phyloP scores from a whole-genome alignment of 2,797 vertebrate genomes.

The Phrynocephalus guinanensis region DNA sequence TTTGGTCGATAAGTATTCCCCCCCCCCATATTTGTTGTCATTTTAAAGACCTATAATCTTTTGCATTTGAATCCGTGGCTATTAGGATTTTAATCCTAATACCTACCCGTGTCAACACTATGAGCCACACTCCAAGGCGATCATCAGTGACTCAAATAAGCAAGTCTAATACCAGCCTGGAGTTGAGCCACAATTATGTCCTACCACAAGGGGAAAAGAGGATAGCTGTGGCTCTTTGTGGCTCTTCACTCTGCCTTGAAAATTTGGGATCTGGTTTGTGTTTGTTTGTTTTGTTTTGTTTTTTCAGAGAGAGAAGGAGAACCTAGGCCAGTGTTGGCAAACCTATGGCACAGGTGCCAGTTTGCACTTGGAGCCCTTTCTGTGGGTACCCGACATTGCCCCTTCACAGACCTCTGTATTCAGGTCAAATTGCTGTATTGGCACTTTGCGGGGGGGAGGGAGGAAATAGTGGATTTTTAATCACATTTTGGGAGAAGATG shows the following conservation, averaged over 20 bases:
- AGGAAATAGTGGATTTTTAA: no score
- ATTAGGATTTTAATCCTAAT: not conserved
- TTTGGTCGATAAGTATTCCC: no score
- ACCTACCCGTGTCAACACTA: constrained; percentile 19
- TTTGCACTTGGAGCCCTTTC: no score
- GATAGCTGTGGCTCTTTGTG: not conserved
- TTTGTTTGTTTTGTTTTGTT: no score
- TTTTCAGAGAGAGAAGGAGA: not conserved
- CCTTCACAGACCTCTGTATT: no score
- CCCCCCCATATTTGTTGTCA: not conserved
- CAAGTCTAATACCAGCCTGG: constrained; percentile 25
- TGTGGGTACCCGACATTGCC: no score
- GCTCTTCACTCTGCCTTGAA: not conserved
- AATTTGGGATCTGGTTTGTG: not conserved
- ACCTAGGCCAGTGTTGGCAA: not conserved
- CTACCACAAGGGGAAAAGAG: constrained; percentile 35
- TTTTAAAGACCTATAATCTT: not conserved
- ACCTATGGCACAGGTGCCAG: no score
- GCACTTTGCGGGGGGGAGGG: no score
- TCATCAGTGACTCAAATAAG: constrained; percentile 41
- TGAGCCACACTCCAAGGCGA: constrained; percentile 17
- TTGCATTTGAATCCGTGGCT: not conserved
- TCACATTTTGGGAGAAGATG: not conserved
- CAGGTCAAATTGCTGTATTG: no score
- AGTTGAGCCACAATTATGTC: not conserved